These are phyloP conservation scores for Serranus cabrilla DNA, from an alignment of 2,797 vertebrate genomes.

Conservation along the genomic window DNA sequence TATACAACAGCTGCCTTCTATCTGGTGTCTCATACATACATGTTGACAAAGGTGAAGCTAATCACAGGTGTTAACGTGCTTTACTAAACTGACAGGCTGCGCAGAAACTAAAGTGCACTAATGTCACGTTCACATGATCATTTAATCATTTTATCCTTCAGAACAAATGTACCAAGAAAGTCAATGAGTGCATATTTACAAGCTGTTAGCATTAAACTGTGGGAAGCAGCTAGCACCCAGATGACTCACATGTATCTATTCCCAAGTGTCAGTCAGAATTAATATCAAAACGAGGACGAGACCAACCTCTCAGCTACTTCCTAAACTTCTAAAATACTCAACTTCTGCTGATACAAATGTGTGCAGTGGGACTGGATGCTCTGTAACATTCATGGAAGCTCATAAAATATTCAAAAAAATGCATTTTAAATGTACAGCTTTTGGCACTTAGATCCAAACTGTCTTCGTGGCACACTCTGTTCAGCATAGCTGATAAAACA, in stretches of 20 bases:
- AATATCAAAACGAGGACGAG: not conserved
- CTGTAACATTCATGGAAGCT: slow-evolving; percentile 55
- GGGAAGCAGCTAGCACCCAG: not conserved
- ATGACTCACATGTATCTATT: slow-evolving; percentile 22
- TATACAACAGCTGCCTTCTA: slow-evolving; percentile 12
- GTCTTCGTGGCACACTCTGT: not conserved
- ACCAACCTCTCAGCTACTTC: not conserved
- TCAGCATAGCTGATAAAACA: not conserved
- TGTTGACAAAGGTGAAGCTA: not conserved
- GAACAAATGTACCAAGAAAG: not conserved
- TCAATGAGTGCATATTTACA: not conserved
- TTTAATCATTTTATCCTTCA: not conserved
- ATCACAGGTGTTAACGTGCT: slow-evolving; percentile 2
- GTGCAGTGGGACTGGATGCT: slow-evolving; percentile 14
- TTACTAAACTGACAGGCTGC: not conserved
- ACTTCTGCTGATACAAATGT: slow-evolving; percentile 2
- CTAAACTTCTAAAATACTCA: slow-evolving; percentile 8
- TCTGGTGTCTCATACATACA: not conserved
- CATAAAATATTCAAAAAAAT: slow-evolving; percentile 57
- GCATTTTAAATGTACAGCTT: slow-evolving; percentile 45
- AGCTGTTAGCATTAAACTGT: not conserved
- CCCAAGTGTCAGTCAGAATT: slow-evolving; percentile 12
- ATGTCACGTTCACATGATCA: not conserved
- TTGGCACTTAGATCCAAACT: slow-evolving; percentile 31
- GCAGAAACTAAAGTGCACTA: not conserved